Percentiles rank a stretch among this genome's conserved stretches.
These are phyloP conservation scores for Tridacna gigas DNA, from an alignment of 2,888 invertebrate species.

Conservation along the genomic window DNA sequence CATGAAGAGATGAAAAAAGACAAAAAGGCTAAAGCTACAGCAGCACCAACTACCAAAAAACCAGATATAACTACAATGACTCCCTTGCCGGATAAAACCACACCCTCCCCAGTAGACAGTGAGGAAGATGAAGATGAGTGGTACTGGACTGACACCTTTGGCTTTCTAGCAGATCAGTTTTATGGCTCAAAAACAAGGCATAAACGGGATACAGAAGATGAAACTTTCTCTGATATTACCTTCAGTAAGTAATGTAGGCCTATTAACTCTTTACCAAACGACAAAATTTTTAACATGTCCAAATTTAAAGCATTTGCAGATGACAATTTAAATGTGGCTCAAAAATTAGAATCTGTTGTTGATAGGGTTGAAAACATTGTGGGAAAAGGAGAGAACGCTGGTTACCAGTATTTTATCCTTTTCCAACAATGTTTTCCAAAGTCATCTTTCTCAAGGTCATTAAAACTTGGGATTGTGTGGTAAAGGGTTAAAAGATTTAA, in stretches of 20 bases:
- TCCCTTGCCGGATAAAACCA: background rate
- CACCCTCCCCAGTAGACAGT: background rate
- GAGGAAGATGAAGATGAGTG: slow-evolving; percentile 19
- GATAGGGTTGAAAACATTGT: too few relatives aligned
- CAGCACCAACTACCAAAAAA: background rate
- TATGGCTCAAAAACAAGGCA: background rate
- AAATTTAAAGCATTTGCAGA: too few relatives aligned
- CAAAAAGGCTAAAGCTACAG: background rate
- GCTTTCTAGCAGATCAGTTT: slow-evolving; percentile 1
- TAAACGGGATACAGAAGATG: slow-evolving; percentile 5
- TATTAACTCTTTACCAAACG: too few relatives aligned
- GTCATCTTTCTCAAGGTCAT: too few relatives aligned
- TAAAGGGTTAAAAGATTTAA: too few relatives aligned
- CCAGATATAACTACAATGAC: background rate
- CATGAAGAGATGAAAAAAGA: background rate
- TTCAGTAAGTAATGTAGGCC: background rate
- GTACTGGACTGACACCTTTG: slow-evolving; percentile 8
- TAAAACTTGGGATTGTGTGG: too few relatives aligned
- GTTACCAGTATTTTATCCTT: too few relatives aligned
- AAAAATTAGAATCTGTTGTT: too few relatives aligned
- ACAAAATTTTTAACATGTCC: too few relatives aligned
- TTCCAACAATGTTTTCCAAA: too few relatives aligned
- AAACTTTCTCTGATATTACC: background rate
- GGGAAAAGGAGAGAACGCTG: too few relatives aligned
- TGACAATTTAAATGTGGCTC: too few relatives aligned